Evolutionary conservation across 2,888 invertebrate species (phyloP).

Genomic region (Pocota personata): DNA sequence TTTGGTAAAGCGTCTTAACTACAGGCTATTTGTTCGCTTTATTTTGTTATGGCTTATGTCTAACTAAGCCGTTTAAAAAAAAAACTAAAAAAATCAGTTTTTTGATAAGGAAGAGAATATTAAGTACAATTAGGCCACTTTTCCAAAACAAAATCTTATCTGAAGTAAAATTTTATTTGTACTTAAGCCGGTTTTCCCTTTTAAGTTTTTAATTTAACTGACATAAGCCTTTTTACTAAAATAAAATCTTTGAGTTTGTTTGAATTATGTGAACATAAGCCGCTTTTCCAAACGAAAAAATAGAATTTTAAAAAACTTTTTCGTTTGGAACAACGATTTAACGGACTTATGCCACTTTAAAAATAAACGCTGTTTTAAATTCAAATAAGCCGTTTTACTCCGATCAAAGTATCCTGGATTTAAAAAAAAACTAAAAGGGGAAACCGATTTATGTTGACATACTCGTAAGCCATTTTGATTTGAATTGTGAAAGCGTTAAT

Average conservation of each 20-base stretch:
- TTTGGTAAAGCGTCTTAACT: conserved; percentile 4
- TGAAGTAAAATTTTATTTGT: background rate
- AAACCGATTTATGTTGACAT: background rate
- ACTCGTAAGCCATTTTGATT: background rate
- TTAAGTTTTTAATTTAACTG: background rate
- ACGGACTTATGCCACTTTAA: background rate
- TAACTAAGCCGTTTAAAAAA: conserved; percentile 4
- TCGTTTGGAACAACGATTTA: conserved; percentile 5
- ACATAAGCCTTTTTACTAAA: background rate
- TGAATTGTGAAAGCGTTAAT: background rate
- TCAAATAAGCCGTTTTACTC: conserved; percentile 5
- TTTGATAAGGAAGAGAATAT: background rate
- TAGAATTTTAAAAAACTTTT: background rate
- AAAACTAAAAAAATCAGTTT: background rate
- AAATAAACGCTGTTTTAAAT: conserved; percentile 1
- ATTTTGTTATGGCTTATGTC: conserved; percentile 13
- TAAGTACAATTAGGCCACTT: conserved; percentile 3
- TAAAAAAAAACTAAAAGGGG: background rate
- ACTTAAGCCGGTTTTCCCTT: conserved; percentile 4
- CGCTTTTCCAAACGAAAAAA: conserved; percentile 2
- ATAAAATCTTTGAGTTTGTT: conserved; percentile 1
- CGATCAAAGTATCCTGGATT: background rate
- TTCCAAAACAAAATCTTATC: conserved; percentile 4
- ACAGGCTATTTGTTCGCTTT: background rate
- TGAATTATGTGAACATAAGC: conserved; percentile 10